Evolutionary conservation across 2,888 invertebrate species (phyloP).

Genomic region (Heteromurus nitidus): DNA sequence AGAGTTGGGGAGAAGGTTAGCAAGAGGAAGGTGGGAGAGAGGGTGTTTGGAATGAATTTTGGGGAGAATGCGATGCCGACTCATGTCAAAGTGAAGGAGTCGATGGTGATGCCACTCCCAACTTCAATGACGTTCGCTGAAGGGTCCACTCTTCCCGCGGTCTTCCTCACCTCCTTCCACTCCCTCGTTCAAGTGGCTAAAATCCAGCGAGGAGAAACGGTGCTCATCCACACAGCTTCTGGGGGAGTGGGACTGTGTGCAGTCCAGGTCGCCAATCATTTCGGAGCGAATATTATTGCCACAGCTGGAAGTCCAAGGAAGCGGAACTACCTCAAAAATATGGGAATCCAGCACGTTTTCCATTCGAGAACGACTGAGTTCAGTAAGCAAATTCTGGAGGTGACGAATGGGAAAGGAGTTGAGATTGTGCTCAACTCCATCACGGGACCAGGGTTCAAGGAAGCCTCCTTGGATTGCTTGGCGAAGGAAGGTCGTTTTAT

Average conservation of each 20-base stretch:
- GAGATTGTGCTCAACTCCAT: slow-evolving; percentile 60
- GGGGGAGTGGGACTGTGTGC: slow-evolving; percentile 64
- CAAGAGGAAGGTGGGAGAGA: slow-evolving; percentile 80
- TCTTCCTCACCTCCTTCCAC: slow-evolving; percentile 38
- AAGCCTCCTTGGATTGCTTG: slow-evolving; percentile 37
- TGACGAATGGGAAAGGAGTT: slow-evolving; percentile 29
- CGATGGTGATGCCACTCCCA: slow-evolving; percentile 31
- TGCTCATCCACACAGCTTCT: slow-evolving; percentile 63
- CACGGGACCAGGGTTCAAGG: slow-evolving; percentile 58
- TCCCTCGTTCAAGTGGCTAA: slow-evolving; percentile 40
- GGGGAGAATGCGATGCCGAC: slow-evolving; percentile 22
- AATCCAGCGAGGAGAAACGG: slow-evolving; percentile 22
- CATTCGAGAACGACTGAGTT: slow-evolving; percentile 50
- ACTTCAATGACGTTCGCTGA: slow-evolving; percentile 39
- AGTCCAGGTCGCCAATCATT: slow-evolving; percentile 39
- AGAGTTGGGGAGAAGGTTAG: slow-evolving; percentile 82
- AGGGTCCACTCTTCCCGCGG: slow-evolving; percentile 46
- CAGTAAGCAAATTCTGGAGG: slow-evolving; percentile 29
- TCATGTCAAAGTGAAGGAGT: slow-evolving; percentile 24
- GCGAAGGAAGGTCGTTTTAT: slow-evolving; percentile 42
- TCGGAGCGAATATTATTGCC: slow-evolving; percentile 45
- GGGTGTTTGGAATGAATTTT: slow-evolving; percentile 77
- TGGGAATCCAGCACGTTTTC: slow-evolving; percentile 56
- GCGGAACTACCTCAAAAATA: slow-evolving; percentile 32
- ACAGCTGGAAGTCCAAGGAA: slow-evolving; percentile 60